Conservation (phyloP, 2,888 invertebrate species). For the Mayetiola destructor region DNA sequence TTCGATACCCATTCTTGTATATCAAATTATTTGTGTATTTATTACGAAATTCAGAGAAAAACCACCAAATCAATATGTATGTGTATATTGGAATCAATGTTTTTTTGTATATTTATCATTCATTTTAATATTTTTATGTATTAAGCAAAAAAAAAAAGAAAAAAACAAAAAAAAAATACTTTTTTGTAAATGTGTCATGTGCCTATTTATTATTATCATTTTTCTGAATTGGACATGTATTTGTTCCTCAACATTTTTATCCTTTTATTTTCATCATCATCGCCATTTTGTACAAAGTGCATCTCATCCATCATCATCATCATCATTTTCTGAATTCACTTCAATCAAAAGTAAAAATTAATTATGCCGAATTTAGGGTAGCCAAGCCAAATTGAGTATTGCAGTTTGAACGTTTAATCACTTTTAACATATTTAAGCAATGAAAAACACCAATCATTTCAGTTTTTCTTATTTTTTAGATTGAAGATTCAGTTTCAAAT, state of each 20-base stretch:
- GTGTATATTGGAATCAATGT: slow-evolving; percentile 11
- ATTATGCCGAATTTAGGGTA: too few relatives aligned
- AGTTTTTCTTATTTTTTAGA: too few relatives aligned
- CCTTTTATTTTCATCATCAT: neutral
- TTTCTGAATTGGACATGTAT: slow-evolving; percentile 24
- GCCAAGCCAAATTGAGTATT: too few relatives aligned
- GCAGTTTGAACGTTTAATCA: too few relatives aligned
- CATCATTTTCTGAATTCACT: neutral
- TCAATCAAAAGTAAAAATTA: neutral
- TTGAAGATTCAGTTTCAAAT: too few relatives aligned
- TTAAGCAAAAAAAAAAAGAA: too few relatives aligned
- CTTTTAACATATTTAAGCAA: too few relatives aligned
- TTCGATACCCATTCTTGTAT: neutral
- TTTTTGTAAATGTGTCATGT: slow-evolving; percentile 35
- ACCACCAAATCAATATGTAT: slow-evolving; percentile 2
- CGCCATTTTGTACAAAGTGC: neutral
- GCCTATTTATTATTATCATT: slow-evolving; percentile 24
- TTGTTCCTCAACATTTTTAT: neutral
- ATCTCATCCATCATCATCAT: neutral
- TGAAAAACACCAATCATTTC: too few relatives aligned
- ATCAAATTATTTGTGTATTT: neutral
- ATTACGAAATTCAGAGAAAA: neutral
- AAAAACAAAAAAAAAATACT: neutral
- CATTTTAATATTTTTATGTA: neutral
- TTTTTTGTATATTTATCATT: slow-evolving; percentile 1